phyloP scores from a whole-genome alignment of 2,797 vertebrate genomes.

The Micrastur ruficollis region DNA sequence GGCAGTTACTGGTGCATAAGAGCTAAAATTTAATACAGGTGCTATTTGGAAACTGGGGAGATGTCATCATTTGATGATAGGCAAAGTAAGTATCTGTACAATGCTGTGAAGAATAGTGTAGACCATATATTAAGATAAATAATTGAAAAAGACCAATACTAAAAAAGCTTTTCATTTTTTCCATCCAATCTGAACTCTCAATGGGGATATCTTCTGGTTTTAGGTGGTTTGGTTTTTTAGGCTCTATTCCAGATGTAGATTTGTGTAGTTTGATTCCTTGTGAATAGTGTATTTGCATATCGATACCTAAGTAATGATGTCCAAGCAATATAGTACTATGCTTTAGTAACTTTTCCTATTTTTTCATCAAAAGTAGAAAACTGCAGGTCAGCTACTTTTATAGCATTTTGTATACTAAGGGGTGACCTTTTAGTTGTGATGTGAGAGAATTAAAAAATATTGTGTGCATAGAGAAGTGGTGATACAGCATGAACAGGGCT shows the following conservation, averaged over 20 bases:
- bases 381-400: background rate
- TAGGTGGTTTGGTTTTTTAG: background rate
- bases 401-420: background rate
- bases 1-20: too few relatives aligned
- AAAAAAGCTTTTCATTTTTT: background rate
- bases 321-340: background rate
- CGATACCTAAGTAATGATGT: background rate
- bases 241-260: background rate
- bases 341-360: background rate
- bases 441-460: background rate
- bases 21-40: background rate
- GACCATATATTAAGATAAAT: background rate
- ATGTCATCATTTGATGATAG: background rate
- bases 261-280: background rate
- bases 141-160: background rate
- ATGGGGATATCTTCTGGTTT: accelerated
- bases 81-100: background rate
- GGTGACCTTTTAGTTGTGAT: background rate
- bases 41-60: background rate
- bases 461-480: background rate
- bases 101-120: background rate
- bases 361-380: background rate
- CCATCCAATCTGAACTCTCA: background rate
- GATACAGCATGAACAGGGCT: background rate
- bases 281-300: background rate